These are phyloP conservation scores for Saccostrea echinata DNA, from an alignment of 1,140 invertebrate genomes.

Conservation along the genomic window DNA sequence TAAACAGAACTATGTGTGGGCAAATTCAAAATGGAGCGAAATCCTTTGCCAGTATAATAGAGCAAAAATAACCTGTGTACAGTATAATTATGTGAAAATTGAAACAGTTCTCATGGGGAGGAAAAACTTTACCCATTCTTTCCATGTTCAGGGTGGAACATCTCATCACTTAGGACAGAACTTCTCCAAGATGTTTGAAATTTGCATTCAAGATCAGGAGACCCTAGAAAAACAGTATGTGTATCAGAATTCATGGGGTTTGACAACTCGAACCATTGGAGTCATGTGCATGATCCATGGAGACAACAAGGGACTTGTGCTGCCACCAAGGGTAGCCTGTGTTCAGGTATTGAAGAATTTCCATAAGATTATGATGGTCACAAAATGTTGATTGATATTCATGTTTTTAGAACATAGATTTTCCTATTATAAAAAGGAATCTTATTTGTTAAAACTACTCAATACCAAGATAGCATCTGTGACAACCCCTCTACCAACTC, in stretches of 20 bases:
- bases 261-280: constrained; percentile 97
- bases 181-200: constrained; percentile 99
- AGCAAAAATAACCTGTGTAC: too few species aligned
- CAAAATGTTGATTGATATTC: too few species aligned
- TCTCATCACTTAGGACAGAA: constrained; percentile 99
- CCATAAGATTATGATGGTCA: not conserved
- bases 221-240: constrained; percentile 92
- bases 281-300: constrained; percentile 98
- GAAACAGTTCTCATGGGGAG: not conserved
- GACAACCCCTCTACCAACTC: not conserved
- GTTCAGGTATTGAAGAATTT: constrained; percentile 82
- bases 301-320: constrained; percentile 96
- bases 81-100: not conserved
- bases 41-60: too few species aligned
- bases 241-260: constrained; percentile 99
- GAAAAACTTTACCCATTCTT: not conserved
- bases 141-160: constrained; percentile 88
- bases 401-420: not conserved
- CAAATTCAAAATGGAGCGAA: too few species aligned
- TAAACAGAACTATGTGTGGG: too few species aligned
- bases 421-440: not conserved
- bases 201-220: constrained; percentile 94
- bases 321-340: constrained; percentile 94
- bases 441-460: not conserved
- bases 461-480: not conserved